Base-by-base conservation (phyloP, 1,140 invertebrate species). In the Drosophila asahinai region DNA sequence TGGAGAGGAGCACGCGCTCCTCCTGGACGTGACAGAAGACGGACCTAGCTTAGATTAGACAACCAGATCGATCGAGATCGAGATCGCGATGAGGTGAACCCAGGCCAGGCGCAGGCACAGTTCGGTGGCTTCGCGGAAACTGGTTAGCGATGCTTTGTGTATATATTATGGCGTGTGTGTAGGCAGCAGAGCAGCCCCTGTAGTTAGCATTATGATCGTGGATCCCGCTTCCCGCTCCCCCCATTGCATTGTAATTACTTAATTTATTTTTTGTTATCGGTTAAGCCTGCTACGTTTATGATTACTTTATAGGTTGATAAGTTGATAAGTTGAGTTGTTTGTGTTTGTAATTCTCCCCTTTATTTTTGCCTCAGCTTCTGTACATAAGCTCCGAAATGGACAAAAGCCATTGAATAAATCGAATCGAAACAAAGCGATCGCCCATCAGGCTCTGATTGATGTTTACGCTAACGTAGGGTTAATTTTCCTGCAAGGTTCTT, bases 321-420 rank as follows among this genome's bases (percentile, higher is more conserved):
- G 22, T 25, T 25, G 22, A 25, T 25, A 61, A 55, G 57, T 79
- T 71, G 40, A 36, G 25, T 77, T 77, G 27, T 66, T 67, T 77
- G 54, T 40, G 48, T 77, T 60, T 57, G 54, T 40, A 33, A 12
- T 54, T 54, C 52, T 55, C 22, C 47, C 27, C 63, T 54, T 72
- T 63, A 36, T 51, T 57, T 57, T 73, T 71, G 25, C 51, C 66
- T 36, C 67, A 59, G 49, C 71, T 60, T 57, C 48, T 87, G 83
- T 87, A 87, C 47, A 83, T 89, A 89, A 54, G 77, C 77, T 80
- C 42, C 25, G 48, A 30, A 58, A 76, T 51, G 49, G 75, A 40
- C 33, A 40, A 79, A 79, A 60, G 83, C 83, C 83, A 87, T 87
- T 87, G 84, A 87, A 87, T 87, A 87, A 87, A 87, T 80, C 49